phyloP scores from a whole-genome alignment of 2,113 vertebrate genomes.

The Mormoops blainvillei region DNA sequence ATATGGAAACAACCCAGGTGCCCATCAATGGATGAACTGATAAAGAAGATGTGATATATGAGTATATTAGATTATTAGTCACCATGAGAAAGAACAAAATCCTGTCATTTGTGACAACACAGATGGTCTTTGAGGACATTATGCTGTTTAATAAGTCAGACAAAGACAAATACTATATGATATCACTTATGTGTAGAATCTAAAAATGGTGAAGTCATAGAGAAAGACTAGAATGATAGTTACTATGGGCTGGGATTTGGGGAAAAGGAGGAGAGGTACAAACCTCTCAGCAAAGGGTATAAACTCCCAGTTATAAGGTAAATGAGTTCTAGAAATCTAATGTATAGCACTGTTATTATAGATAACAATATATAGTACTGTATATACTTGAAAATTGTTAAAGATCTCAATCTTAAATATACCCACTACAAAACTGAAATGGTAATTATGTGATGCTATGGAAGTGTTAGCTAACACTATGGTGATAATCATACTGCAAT shows the following conservation, averaged over 20 bases:
- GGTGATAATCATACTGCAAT: neutral
- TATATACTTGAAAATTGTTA: neutral
- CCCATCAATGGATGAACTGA: neutral
- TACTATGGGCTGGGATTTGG: neutral
- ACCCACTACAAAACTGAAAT: neutral
- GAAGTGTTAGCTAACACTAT: neutral
- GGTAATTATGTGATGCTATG: neutral
- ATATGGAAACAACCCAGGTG: neutral
- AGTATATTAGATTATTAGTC: neutral
- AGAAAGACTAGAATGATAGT: neutral
- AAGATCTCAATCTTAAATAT: neutral
- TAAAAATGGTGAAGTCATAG: neutral
- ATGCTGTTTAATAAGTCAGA: neutral
- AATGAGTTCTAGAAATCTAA: neutral
- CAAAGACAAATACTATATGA: neutral
- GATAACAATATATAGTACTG: neutral
- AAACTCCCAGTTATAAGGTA: neutral
- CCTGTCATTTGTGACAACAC: neutral
- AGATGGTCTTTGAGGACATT: neutral
- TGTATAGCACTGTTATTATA: neutral
- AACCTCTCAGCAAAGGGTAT: neutral
- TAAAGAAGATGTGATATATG: neutral
- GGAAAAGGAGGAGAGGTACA: neutral
- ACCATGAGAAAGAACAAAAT: neutral
- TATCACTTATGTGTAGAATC: neutral